Conservation (phyloP, 2,113 vertebrate species). For the Dasypus novemcinctus region DNA sequence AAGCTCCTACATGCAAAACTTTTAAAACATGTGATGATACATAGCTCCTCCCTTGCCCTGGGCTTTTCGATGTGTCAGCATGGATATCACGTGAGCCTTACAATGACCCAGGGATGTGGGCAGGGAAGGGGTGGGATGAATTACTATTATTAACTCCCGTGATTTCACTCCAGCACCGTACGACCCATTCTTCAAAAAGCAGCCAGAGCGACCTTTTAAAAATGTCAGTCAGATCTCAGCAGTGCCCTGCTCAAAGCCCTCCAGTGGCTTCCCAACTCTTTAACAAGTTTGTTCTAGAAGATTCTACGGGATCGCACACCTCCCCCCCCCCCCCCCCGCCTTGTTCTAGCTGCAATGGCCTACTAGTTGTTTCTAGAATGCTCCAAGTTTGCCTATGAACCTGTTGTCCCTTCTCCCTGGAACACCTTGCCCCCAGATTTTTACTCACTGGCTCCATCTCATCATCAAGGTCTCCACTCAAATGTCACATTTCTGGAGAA, state of each 20-base stretch:
- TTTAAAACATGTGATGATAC: conserved; percentile 73
- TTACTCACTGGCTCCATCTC: background rate
- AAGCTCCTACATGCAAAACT: conserved; percentile 81
- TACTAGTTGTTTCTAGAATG: background rate
- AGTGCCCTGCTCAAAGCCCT: background rate
- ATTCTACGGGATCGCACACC: background rate
- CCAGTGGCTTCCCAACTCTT: background rate
- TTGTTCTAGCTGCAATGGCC: background rate
- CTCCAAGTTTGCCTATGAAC: background rate
- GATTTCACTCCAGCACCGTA: background rate
- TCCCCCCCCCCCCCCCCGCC: no score
- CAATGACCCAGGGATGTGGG: conserved; percentile 70
- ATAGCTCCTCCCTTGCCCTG: conserved; percentile 57
- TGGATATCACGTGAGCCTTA: background rate
- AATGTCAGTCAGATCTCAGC: background rate
- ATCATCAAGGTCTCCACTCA: background rate
- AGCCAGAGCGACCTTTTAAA: background rate
- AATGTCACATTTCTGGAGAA: background rate
- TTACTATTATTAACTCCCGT: background rate
- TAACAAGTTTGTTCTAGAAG: conserved; percentile 25
- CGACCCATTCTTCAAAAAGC: background rate
- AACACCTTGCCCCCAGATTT: background rate
- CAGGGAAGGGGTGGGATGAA: conserved; percentile 59
- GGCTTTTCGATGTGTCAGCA: conserved; percentile 63
- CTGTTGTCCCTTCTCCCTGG: background rate